These are phyloP conservation scores for Crambe crambe DNA, from an alignment of 37 sponge, comb jelly and placozoan genomes.

Conservation along the genomic window DNA sequence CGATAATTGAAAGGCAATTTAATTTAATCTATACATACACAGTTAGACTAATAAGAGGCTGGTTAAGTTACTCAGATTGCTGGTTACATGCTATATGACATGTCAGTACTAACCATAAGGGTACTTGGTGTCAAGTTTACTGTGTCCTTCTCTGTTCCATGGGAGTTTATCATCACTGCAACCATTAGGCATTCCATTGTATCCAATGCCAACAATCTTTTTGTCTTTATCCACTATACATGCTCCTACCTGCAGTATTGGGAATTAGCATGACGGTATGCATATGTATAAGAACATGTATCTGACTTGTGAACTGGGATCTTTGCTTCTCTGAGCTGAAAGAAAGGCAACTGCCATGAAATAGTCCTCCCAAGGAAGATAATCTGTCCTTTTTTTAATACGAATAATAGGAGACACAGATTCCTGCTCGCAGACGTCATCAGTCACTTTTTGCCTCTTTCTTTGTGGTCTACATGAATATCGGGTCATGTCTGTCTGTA, in stretches of 20 bases:
- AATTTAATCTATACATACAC: not conserved
- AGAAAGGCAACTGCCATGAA: slow-evolving; percentile 99
- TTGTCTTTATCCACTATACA: slow-evolving; percentile 93
- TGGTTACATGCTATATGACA: too few species aligned
- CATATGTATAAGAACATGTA: not conserved
- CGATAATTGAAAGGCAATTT: not conserved
- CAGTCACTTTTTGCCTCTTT: not conserved
- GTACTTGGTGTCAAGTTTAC: slow-evolving; percentile 88
- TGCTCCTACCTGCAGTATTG: slow-evolving; percentile 81
- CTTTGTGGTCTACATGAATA: not conserved
- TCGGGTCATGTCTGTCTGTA: too few species aligned
- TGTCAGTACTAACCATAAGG: slow-evolving; percentile 89
- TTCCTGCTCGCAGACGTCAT: not conserved
- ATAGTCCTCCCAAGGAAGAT: slow-evolving; percentile 93
- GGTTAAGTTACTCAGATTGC: too few species aligned
- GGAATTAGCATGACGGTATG: not conserved
- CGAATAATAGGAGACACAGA: not conserved
- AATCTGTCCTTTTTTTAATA: slow-evolving; percentile 76
- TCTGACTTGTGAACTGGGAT: slow-evolving; percentile 91
- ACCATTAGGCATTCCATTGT: slow-evolving; percentile 98
- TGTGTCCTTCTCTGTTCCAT: slow-evolving; percentile 82
- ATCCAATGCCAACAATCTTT: slow-evolving; percentile 98
- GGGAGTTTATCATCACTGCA: slow-evolving; percentile 97
- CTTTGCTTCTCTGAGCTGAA: slow-evolving; percentile 97
- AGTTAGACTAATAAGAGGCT: not conserved